phyloP scores from a whole-genome alignment of 2,113 vertebrate species.

The Aythya baeri region DNA sequence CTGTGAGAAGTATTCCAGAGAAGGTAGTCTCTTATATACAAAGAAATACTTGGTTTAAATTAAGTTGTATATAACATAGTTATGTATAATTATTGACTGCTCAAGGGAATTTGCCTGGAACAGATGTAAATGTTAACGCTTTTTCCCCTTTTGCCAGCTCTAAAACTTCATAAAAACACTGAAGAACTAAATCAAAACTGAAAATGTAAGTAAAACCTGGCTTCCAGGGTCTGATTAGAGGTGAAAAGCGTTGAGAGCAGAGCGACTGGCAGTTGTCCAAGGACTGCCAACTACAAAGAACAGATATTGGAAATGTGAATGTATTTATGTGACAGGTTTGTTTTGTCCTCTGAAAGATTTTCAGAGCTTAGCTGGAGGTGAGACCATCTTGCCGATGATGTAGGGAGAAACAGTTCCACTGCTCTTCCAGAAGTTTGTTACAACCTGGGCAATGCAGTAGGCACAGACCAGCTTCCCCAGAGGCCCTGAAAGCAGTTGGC shows the following conservation, averaged over 20 bases:
- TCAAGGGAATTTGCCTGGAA: background rate
- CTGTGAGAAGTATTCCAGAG: background rate
- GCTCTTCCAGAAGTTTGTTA: fast-evolving
- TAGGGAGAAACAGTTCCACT: background rate
- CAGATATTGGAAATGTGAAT: background rate
- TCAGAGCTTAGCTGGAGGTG: background rate
- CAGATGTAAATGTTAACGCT: background rate
- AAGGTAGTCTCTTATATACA: background rate
- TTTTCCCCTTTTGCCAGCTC: background rate
- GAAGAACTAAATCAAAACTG: background rate
- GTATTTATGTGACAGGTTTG: background rate
- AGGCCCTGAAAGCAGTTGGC: background rate
- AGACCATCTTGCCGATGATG: background rate
- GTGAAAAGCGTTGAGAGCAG: background rate
- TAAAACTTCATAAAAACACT: background rate
- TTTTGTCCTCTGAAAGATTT: background rate
- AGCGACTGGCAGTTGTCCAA: background rate
- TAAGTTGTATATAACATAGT: background rate
- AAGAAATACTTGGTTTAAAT: background rate
- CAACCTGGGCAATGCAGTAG: background rate
- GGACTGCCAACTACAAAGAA: background rate
- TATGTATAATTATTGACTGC: background rate
- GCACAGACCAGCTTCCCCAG: background rate
- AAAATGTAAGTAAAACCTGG: background rate
- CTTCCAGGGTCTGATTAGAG: background rate